Evolutionary conservation across 1,140 invertebrate genomes (phyloP).

Genomic region (Apis laboriosa): DNA sequence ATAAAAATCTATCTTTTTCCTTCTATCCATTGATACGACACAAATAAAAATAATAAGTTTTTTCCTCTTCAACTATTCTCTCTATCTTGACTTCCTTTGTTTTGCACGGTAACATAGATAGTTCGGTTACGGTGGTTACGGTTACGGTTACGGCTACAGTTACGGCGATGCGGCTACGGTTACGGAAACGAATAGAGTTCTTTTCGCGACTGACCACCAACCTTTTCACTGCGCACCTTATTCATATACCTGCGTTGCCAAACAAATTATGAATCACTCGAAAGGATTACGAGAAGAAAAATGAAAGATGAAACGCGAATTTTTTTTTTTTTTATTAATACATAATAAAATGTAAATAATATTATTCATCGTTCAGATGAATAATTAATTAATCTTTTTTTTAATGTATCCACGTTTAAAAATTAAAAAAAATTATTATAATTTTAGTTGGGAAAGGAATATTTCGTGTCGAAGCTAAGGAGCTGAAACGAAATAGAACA

Average conservation of each 20-base stretch:
- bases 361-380: no score
- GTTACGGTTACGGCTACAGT: constrained; percentile 1
- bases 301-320: no score
- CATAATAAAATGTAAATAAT: no score
- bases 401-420: not conserved
- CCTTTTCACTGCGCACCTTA: not conserved
- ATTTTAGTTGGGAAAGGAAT: not conserved
- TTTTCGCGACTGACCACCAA: not conserved
- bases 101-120: not conserved
- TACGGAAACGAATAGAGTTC: not conserved
- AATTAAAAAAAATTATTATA: not conserved
- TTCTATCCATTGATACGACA: not conserved
- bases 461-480: not conserved
- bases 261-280: not conserved
- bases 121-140: not conserved
- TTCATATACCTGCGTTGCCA: not conserved
- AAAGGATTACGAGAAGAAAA: not conserved
- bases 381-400: no score
- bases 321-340: no score
- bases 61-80: constrained; percentile 57
- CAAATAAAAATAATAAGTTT: not conserved
- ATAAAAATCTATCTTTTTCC: no score
- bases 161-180: not conserved
- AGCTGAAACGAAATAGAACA: not conserved
- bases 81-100: constrained; percentile 54